Evolutionary conservation across 92 coral and sea anemone genomes (phyloP), one percentile per base, ranked within the genome.

Genomic region (Nematostella vectensis): DNA sequence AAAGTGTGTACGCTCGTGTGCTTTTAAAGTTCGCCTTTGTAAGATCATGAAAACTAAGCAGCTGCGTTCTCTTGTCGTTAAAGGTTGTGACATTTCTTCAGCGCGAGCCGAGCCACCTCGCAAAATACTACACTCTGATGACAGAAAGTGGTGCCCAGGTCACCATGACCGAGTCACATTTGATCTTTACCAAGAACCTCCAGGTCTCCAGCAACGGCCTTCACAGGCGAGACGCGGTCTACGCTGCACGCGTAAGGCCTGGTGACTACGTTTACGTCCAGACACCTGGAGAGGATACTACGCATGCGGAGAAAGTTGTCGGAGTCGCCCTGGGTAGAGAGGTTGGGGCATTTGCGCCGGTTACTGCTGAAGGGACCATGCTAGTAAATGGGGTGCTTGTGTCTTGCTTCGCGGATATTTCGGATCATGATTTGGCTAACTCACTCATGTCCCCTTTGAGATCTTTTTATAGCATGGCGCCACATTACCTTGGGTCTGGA

Each of bases 261-360:
- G 95, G 84, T 3, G 88, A 85, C 58, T 30, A 37, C 56, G 59
- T 85, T 31, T 58, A 61, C 53, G 61, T 70, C 57, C 83, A 85
- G 55, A 16, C 36, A 27, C 31, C 67, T 57, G 60, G 24, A 6
- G 19, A 11, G 27, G 31, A 21, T 20, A n/a, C 25, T 47, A 42
- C 29, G 58, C 31, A 15, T 68, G 47, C 76, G 31, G 68, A 58
- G 20, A 54, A 27, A 29, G 78, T 85, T 16, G 61, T 51, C 33
- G 66, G 65, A 37, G 78, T 85, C 28, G 62, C 84, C 37, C 45
- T 62, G 44, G 78, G 68, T 3, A 22, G 57, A 12, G 59, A 30
- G 6, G 1, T 36, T 17, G 95, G 95, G 1, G 95, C 95, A 49
- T 85, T 65, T 65, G 95, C 95, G 11, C 95, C 95, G n/a, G 88